Conservation (phyloP, 2,797 vertebrate species). For the Eurystomus glaucurus region DNA sequence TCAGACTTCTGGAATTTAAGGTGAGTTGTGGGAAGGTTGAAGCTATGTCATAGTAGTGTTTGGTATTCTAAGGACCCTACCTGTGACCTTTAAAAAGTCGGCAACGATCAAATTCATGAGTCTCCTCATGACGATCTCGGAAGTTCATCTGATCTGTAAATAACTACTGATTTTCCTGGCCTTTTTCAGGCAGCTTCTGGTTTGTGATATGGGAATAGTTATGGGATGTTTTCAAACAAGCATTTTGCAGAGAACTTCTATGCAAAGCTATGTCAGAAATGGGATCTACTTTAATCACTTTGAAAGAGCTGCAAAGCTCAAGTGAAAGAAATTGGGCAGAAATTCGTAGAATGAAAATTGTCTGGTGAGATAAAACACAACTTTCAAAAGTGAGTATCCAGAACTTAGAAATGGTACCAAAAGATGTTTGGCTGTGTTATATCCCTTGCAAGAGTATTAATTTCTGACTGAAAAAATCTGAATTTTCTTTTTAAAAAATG, state of each 20-base stretch:
- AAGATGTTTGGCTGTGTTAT: not conserved
- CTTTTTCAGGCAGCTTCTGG: not conserved
- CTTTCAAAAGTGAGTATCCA: not conserved
- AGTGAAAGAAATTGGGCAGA: not conserved
- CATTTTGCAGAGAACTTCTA: not conserved
- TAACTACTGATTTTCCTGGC: not conserved
- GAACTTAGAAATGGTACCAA: not conserved
- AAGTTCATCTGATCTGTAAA: not conserved
- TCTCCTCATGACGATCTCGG: fast-evolving
- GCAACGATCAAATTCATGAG: not conserved
- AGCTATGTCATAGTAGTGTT: not conserved
- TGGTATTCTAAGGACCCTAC: not conserved
- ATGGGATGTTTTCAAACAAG: not conserved
- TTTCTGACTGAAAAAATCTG: not conserved
- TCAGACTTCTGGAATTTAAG: not conserved
- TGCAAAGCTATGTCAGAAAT: not conserved
- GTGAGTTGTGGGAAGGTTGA: not conserved
- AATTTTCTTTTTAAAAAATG: not conserved
- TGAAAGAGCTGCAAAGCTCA: not conserved
- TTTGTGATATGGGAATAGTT: not conserved
- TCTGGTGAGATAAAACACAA: not conserved
- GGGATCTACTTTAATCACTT: not conserved
- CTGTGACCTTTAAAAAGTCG: not conserved
- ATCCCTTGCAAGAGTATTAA: not conserved
- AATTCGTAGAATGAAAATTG: not conserved